phyloP scores from a whole-genome alignment of 2,888 invertebrate species.

The Ophion costatus region DNA sequence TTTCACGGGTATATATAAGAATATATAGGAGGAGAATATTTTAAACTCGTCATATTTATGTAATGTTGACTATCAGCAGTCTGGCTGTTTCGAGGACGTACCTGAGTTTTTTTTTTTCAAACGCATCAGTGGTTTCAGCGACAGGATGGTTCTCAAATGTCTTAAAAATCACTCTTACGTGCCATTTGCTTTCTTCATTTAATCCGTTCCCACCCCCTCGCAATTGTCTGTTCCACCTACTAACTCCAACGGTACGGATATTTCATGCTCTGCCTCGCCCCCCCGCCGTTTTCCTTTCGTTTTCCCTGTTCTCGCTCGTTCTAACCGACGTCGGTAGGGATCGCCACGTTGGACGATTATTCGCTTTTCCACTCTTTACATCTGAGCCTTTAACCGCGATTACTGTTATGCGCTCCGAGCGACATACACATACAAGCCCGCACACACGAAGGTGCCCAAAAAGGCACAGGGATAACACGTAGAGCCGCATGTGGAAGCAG shows the following conservation, averaged over 20 bases:
- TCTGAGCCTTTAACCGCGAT: constrained; percentile 71
- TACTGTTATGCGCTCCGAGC: constrained; percentile 52
- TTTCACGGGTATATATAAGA: no score
- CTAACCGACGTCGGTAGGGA: constrained; percentile 51
- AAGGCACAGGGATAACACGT: background rate
- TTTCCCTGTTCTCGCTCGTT: constrained; percentile 43
- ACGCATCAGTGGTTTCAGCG: no score
- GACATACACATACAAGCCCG: background rate
- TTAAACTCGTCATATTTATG: background rate
- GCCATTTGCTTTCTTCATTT: constrained; percentile 33
- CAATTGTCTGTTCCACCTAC: constrained; percentile 76
- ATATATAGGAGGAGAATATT: background rate
- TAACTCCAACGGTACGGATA: constrained; percentile 71
- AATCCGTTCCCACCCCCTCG: constrained; percentile 26
- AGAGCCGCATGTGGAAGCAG: background rate
- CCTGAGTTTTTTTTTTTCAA: no score
- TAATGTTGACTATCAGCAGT: background rate
- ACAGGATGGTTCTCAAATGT: no score
- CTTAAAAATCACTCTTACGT: background rate
- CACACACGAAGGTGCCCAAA: background rate
- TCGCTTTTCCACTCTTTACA: constrained; percentile 78
- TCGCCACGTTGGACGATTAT: constrained; percentile 77
- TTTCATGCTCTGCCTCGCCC: constrained; percentile 24
- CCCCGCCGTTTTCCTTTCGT: constrained; percentile 29
- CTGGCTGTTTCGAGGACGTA: no score